Conservation (phyloP, 2,797 vertebrate species). For the Lepus townsendii region DNA sequence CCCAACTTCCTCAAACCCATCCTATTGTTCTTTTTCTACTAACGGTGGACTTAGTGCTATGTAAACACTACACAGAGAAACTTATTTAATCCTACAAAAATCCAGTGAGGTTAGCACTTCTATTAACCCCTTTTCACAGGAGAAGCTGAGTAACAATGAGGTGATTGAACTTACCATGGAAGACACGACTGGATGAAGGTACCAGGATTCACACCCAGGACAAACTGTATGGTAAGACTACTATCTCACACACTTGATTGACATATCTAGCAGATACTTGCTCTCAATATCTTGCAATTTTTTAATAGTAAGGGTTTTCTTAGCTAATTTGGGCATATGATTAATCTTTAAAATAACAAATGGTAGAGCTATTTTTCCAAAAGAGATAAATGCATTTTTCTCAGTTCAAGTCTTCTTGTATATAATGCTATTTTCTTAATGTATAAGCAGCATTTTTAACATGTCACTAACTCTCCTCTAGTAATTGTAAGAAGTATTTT, state of each 20-base stretch:
- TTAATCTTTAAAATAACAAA: not conserved
- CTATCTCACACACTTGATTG: not conserved
- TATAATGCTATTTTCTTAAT: not conserved
- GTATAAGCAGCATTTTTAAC: slow-evolving; percentile 18
- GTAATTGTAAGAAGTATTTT: not conserved
- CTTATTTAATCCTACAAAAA: not conserved
- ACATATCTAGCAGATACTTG: not conserved
- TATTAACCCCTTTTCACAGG: not conserved
- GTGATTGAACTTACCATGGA: not conserved
- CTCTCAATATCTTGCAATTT: not conserved
- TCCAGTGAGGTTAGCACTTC: rapidly evolving
- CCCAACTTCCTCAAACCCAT: not conserved
- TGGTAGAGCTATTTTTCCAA: not conserved
- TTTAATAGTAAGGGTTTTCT: not conserved
- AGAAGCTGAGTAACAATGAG: not conserved
- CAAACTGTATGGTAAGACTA: rapidly evolving
- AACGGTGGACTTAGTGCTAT: not conserved
- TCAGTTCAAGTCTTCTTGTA: not conserved
- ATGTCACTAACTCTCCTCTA: not conserved
- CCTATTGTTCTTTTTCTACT: not conserved
- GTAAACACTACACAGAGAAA: not conserved
- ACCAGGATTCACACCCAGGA: not conserved
- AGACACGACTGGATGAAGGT: not conserved
- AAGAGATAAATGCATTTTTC: slow-evolving; percentile 15
- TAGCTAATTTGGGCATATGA: not conserved